Conservation (phyloP, 2,797 vertebrate genomes). For the Clarias pachynema region DNA sequence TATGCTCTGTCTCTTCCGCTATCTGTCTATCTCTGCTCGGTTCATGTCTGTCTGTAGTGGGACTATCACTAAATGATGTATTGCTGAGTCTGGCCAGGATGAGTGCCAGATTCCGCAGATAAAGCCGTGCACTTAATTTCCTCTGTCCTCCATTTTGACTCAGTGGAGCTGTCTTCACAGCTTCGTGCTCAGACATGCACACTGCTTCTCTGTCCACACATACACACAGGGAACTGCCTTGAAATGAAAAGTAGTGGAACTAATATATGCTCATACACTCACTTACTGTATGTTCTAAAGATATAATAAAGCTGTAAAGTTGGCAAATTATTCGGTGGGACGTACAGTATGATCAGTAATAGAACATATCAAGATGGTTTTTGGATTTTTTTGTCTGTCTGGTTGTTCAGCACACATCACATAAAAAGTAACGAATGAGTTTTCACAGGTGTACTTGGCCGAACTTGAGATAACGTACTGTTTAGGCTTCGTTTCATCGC, state of each 20-base stretch:
- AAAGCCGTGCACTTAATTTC: constrained; percentile 54
- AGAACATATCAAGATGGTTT: too few relatives aligned
- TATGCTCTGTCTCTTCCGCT: constrained; percentile 36
- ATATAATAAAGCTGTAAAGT: too few relatives aligned
- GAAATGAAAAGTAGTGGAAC: constrained; percentile 23
- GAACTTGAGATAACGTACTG: too few relatives aligned
- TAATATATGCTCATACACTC: not conserved
- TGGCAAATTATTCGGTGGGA: too few relatives aligned
- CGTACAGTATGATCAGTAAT: too few relatives aligned
- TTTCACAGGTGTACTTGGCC: too few relatives aligned
- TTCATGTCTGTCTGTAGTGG: constrained; percentile 54
- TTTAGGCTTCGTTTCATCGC: too few relatives aligned
- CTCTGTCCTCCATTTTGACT: constrained; percentile 73
- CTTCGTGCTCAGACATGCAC: constrained; percentile 53
- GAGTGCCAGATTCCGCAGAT: constrained; percentile 50
- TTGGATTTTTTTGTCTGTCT: too few relatives aligned
- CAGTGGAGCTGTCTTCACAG: constrained; percentile 62
- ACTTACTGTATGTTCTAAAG: not conserved
- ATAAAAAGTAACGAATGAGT: too few relatives aligned
- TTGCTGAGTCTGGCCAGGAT: constrained; percentile 55
- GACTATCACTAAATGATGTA: constrained; percentile 59
- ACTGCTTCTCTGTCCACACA: constrained; percentile 32
- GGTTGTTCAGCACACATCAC: too few relatives aligned
- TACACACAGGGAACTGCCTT: constrained; percentile 35
- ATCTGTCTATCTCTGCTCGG: constrained; percentile 52